phyloP scores from a whole-genome alignment of 2,888 invertebrate genomes.

The Helleia helle region DNA sequence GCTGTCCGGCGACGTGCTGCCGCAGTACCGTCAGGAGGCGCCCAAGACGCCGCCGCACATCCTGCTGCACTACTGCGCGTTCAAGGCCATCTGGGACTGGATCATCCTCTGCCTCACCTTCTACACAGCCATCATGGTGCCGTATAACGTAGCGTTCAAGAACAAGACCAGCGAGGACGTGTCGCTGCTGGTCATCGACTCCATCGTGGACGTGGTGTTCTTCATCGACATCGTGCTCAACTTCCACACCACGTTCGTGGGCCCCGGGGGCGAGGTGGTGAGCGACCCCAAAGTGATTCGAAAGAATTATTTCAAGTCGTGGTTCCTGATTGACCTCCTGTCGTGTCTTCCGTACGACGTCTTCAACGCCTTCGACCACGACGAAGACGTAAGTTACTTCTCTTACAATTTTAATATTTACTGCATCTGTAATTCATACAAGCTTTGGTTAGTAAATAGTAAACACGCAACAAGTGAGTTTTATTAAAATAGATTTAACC shows the following conservation, averaged over 20 bases:
- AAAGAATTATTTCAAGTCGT: slow-evolving; percentile 99
- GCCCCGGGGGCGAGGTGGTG: slow-evolving; percentile 96
- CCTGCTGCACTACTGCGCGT: slow-evolving; percentile 99
- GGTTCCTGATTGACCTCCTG: slow-evolving; percentile 99
- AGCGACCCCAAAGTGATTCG: slow-evolving; percentile 98
- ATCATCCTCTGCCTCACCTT: slow-evolving; percentile 99
- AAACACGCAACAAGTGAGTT: too few species aligned
- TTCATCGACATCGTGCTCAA: slow-evolving; percentile 99
- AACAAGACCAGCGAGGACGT: slow-evolving; percentile 99
- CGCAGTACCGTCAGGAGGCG: slow-evolving; percentile 98
- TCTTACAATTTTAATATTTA: too few species aligned
- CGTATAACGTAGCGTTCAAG: slow-evolving; percentile 99
- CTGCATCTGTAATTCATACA: too few species aligned
- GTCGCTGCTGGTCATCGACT: slow-evolving; percentile 94
- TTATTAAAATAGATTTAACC: too few species aligned
- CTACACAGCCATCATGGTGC: slow-evolving; percentile 99
- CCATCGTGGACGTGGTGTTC: slow-evolving; percentile 99
- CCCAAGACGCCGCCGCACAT: slow-evolving; percentile 99
- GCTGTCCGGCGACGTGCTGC: slow-evolving; percentile 97
- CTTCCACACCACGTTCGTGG: slow-evolving; percentile 99
- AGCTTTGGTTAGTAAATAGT: too few species aligned
- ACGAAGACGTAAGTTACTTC: slow-evolving; percentile 87
- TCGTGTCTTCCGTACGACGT: slow-evolving; percentile 99
- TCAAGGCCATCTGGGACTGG: slow-evolving; percentile 99
- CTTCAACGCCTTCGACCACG: slow-evolving; percentile 99